Evolutionary conservation across 2,113 vertebrate species (phyloP), one percentile per base, ranked within the genome.

Genomic region (Protobothrops mucrosquamatus): DNA sequence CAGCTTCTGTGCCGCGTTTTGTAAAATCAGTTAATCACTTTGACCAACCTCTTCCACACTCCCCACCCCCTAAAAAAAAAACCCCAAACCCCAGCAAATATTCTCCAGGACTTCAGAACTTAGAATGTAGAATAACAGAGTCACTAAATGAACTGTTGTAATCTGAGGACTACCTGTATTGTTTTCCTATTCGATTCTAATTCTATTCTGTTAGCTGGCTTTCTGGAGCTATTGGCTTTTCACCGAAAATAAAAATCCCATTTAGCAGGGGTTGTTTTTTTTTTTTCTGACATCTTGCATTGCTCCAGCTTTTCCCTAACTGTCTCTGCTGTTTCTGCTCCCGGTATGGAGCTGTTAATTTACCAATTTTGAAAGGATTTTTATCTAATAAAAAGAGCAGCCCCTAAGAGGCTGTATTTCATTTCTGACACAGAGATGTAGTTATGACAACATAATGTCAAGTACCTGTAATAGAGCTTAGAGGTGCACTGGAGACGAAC

Each of bases 351-450:
- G 92, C 94, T 93, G 69, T 96, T 96, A 91, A 95, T 96, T 95
- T 96, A 93, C 91, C 93, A 94, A 90, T 95, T 96, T 96, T 93
- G 95, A 95, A 96, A 96, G 95, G 93, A 95, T 96, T 97, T 95
- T 95, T 94, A 81, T 96, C 90, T 95, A 94, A 95, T 96, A 95
- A 96, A 96, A 93, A 89, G 91, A 92, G 90, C 95, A 94, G 92
- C 59, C 89, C 95, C 86, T 92, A 95, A 94, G 91, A 96, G 89
- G 85, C 91, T 29, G 46, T 85, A 61, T 18, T 88, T 95, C 90
- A 86, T 90, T 94, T 92, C 92, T 93, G 91, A 12, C 51, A 91
- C 81, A 85, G 91, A 95, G 94, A 89, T 85, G 18, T 51, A 87
- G 59, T 91, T 96, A 93, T 93, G 92, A 93, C 46, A 69, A 15